Evolutionary conservation across 2,797 vertebrate genomes (phyloP).

Genomic region (Spatula versicolor): DNA sequence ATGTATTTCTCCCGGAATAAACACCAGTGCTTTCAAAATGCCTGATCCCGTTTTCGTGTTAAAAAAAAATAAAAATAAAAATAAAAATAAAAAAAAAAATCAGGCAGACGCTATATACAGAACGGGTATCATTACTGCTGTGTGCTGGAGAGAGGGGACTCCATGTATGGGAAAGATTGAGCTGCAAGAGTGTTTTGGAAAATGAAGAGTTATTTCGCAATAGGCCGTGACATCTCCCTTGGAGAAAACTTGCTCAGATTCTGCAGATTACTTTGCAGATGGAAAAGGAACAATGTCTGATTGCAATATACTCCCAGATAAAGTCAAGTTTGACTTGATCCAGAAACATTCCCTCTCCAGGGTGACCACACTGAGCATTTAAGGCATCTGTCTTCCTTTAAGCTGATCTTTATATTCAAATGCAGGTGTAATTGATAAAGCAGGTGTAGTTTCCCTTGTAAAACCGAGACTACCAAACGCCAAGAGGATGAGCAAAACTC

Average conservation of each 20-base stretch:
- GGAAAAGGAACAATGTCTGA: conserved; percentile 21
- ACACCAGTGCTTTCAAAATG: conserved; percentile 62
- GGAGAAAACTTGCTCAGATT: conserved; percentile 56
- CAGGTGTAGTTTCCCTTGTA: neutral
- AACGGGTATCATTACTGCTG: neutral
- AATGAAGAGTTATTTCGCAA: conserved; percentile 26
- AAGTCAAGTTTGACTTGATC: neutral
- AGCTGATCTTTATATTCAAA: neutral
- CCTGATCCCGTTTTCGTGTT: conserved; percentile 45
- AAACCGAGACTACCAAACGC: neutral
- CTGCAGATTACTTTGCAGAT: conserved; percentile 55
- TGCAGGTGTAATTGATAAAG: neutral
- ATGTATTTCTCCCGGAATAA: conserved; percentile 56
- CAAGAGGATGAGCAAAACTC: neutral
- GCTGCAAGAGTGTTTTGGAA: conserved; percentile 5
- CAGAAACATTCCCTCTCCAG: neutral
- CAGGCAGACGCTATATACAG: neutral
- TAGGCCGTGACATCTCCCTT: neutral
- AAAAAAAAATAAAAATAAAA: neutral
- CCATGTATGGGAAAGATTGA: conserved; percentile 68
- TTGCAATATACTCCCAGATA: neutral
- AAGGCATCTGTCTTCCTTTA: neutral
- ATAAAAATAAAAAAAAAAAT: neutral
- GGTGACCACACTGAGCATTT: neutral
- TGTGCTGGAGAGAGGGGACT: neutral